Evolutionary conservation across 2,888 invertebrate species (phyloP), one percentile per base, ranked within the genome.

Genomic region (Pasiphila rectangulata): DNA sequence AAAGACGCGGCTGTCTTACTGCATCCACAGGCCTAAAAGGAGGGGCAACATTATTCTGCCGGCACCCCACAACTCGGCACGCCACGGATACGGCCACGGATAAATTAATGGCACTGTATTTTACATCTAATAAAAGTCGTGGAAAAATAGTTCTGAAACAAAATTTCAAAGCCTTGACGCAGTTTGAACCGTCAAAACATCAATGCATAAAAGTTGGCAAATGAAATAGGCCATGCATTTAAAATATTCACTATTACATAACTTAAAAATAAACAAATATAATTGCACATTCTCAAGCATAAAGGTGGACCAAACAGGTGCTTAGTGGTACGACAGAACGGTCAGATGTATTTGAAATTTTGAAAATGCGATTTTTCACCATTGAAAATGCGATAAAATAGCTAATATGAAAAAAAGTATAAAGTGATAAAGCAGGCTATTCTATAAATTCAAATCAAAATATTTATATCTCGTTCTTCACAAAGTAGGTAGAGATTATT

Each of bases 261-360:
- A 17, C 12, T 6, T 16, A 38, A 20, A 25, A 32, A 16, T 12
- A 32, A 29, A 7, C 13, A 16, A 41, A 46, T 45, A 40, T 25
- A 40, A 27, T 20, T 21, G 6, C n/a, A 38, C 45, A 50, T 50
- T 43, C 40, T 30, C 45, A 50, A 50, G 50, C 50, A 34, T 30
- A 9, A 41, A 38, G 50, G 50, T 50, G 32, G 50, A 41, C 45
- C 13, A 41, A 20, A 32, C 30, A 27, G 36, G 45, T 50, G 50
- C 41, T 50, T 45, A 41, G 10, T 35, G 27, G 37, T 50, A 50
- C 23, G 21, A 29, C 29, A 42, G 44, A 19, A 27, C 40, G 17
- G 34, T 32, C 29, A 19, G 25, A 35, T 9, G 13, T 13, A n/a
- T n/a, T n/a, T n/a, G n/a, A n/a, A n/a, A n/a, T n/a, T n/a, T n/a